phyloP scores from a whole-genome alignment of 2,888 invertebrate genomes.

The Ophioninae sp. region DNA sequence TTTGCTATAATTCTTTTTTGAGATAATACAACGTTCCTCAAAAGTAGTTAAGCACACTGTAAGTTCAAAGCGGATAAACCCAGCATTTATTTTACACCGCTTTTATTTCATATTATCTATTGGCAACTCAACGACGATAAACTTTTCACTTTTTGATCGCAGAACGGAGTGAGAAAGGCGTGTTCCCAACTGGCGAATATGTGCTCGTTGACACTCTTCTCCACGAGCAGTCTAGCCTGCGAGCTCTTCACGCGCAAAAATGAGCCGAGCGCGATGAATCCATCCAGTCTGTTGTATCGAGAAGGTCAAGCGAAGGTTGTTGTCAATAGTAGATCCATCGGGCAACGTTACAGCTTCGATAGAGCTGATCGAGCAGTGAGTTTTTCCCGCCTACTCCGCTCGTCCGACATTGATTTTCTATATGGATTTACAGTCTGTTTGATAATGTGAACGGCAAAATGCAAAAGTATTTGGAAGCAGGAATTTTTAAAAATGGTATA shows the following conservation, averaged over 20 bases:
- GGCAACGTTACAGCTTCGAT: constrained; percentile 80
- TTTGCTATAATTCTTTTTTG: not conserved
- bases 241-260: constrained; percentile 66
- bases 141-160: constrained; percentile 35
- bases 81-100: too few relatives aligned
- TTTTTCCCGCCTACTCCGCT: not conserved
- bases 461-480: too few relatives aligned
- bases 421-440: too few relatives aligned
- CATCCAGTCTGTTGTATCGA: constrained; percentile 81
- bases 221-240: constrained; percentile 76
- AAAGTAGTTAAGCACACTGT: too few relatives aligned
- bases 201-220: constrained; percentile 84
- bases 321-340: constrained; percentile 80
- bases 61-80: too few relatives aligned
- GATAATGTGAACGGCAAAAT: too few relatives aligned
- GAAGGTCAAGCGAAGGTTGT: constrained; percentile 81
- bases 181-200: constrained; percentile 87
- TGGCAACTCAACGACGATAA: not conserved
- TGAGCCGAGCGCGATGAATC: constrained; percentile 59
- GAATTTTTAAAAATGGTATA: too few relatives aligned
- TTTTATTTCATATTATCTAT: not conserved
- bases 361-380: constrained; percentile 77
- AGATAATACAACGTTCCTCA: too few relatives aligned
- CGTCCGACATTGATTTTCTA: not conserved
- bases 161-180: constrained; percentile 82